Conservation (phyloP, 64 coral and sea anemone genomes). For the Montipora cactus region DNA sequence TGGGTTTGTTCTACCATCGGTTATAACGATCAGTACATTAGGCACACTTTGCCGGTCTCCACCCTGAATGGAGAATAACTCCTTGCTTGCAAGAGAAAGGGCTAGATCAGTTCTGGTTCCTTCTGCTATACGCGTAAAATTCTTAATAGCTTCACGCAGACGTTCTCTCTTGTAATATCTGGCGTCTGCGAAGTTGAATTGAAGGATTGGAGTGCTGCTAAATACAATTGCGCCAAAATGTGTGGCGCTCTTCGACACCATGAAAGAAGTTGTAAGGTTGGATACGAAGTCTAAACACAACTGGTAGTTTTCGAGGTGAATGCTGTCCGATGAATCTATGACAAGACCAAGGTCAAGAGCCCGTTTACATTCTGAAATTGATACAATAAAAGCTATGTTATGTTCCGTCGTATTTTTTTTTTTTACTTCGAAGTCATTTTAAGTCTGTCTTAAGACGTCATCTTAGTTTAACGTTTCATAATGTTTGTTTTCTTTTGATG, state of each 20-base stretch:
- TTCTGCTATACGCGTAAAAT: neutral
- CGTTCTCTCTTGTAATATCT: neutral
- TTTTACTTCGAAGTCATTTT: too few relatives aligned
- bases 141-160: neutral
- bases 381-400: neutral
- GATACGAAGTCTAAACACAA: neutral
- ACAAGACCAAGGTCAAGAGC: constrained; percentile 36
- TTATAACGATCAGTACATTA: constrained; percentile 50
- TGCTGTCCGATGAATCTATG: constrained; percentile 46
- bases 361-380: neutral
- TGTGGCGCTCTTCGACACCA: constrained; percentile 4
- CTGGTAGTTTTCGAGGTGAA: neutral
- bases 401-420: too few relatives aligned
- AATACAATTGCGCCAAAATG: constrained; percentile 36
- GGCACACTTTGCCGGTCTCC: constrained; percentile 18
- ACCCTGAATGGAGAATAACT: neutral
- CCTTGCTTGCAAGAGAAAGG: neutral
- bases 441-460: too few relatives aligned
- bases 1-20: constrained; percentile 14
- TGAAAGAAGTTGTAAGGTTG: neutral
- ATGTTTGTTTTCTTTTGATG: too few relatives aligned
- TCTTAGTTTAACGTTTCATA: too few relatives aligned
- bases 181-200: constrained; percentile 36
- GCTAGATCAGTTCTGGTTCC: constrained; percentile 37
- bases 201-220: neutral